Conservation (phyloP, 2,113 vertebrate genomes). For the Bos taurus region DNA sequence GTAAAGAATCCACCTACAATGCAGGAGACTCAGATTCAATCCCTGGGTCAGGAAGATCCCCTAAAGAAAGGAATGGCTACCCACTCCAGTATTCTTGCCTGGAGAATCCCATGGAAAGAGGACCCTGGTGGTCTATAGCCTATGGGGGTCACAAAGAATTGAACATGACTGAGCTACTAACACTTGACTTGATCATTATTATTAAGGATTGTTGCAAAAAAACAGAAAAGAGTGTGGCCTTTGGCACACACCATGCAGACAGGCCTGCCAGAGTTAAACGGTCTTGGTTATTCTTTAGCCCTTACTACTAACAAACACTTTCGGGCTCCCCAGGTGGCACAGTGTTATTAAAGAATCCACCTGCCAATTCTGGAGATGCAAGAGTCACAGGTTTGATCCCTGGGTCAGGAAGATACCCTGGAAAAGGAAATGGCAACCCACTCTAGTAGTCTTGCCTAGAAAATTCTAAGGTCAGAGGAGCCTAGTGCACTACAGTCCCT, state of each 20-base stretch:
- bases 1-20: accelerated
- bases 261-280: background rate
- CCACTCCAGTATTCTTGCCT: background rate
- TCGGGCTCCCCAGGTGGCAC: background rate
- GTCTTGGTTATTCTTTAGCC: background rate
- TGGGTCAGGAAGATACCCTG: background rate
- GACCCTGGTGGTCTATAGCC: background rate
- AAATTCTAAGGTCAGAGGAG: background rate
- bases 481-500: background rate
- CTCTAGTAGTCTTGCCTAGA: background rate
- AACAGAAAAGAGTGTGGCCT: background rate
- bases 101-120: background rate
- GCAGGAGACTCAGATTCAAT: background rate
- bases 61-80: background rate
- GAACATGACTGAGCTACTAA: background rate
- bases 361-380: background rate
- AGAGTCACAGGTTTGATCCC: background rate
- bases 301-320: background rate
- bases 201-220: background rate
- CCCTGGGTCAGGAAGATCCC: background rate
- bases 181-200: background rate
- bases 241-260: background rate
- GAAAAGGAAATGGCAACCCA: background rate
- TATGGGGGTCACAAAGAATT: background rate
- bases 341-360: background rate